Base-by-base conservation (phyloP, 2,888 invertebrate genomes). In the Lepidochitona cinerea region DNA sequence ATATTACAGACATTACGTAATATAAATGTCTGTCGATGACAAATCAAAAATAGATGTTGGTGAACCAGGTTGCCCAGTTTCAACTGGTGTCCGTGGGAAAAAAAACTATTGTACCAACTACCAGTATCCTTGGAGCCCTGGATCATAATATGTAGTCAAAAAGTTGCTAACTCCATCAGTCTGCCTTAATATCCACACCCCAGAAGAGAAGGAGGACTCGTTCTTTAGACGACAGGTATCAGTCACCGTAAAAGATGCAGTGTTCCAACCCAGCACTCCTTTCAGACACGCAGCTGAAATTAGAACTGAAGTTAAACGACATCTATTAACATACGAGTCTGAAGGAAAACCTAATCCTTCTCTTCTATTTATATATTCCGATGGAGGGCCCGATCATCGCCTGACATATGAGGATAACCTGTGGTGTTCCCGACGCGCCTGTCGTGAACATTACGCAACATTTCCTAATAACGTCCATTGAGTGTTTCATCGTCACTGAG, bases 91-190 rank as follows among this genome's bases (percentile, higher is more conserved):
- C 0, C 9, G 78, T 18, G 79, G 78, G 3, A 7, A 73, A 73
- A n/a, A 68, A 74, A 54, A 54, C 70, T 0, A 41, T 79, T 18
- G 74, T 66, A 4, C 73, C 76, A 37, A 59, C 67, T 12, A 52
- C 37, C 23, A 29, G 52, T 9, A 69, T 67, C 14, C 12, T 81
- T 3, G 68, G 18, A 12, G 76, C 79, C 2, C 26, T 68, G 14
- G 81, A 80, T 53, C 79, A 80, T 68, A 74, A 81, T 32, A 78
- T 80, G 77, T 70, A 26, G 0, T 41, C 41, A 18, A 59, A 33
- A 36, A 23, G 35, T 1, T 70, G 49, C 12, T 79, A 0, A 77
- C 75, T 37, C 79, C 81, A 35, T 77, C 74, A 23, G 79, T 77
- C 12, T 41, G 41, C 29, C 37, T 78, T 36, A 1, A 75, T 4